Evolutionary conservation across 1,140 invertebrate genomes (phyloP).

Genomic region (Alviniconcha marisindica): DNA sequence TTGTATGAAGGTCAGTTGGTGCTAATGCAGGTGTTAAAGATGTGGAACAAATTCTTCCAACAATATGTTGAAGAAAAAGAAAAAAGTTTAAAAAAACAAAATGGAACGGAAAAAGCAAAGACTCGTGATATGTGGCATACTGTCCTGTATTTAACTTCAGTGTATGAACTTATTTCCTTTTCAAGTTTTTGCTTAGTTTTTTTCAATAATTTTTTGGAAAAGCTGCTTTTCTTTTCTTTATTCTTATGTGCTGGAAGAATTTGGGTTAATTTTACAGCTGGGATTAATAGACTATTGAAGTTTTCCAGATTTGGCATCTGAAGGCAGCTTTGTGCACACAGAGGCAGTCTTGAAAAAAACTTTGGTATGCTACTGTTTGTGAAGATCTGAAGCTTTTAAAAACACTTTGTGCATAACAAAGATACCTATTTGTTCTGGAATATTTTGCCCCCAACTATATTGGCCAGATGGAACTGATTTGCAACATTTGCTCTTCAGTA

Average conservation of each 20-base stretch:
- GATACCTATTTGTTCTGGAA: no score
- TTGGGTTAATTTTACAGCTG: background rate
- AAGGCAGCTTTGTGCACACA: conserved; percentile 4
- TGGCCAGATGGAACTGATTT: no score
- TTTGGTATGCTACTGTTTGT: no score
- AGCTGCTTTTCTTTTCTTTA: conserved; percentile 22
- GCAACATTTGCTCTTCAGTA: no score
- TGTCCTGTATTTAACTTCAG: no score
- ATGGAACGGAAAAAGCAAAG: no score
- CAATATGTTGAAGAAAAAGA: conserved; percentile 13
- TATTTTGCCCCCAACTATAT: no score
- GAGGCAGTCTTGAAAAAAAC: background rate
- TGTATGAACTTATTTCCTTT: no score
- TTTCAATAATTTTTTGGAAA: background rate
- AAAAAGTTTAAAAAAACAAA: background rate
- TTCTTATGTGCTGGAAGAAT: conserved; percentile 14
- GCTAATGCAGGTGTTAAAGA: conserved; percentile 1
- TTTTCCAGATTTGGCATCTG: background rate
- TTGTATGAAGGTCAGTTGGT: background rate
- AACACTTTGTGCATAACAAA: no score
- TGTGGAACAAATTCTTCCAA: conserved; percentile 15
- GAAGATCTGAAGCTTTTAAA: no score
- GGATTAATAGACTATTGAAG: background rate
- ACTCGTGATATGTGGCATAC: no score
- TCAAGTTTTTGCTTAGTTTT: background rate